Evolutionary conservation across 2,888 invertebrate genomes (phyloP).

Genomic region (Dinocampus coccinellae): DNA sequence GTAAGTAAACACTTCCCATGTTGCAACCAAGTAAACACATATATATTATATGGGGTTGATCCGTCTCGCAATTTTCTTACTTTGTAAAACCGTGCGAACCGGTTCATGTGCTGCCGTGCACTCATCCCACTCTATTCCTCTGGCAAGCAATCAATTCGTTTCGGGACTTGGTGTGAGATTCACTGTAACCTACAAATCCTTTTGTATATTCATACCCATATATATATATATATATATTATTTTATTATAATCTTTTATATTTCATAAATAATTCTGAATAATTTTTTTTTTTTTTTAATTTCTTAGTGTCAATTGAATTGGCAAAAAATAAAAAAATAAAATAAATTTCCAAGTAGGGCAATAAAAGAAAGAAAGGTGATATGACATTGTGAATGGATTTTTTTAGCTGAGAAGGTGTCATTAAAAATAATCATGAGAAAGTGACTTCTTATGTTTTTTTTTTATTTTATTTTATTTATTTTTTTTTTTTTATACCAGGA

Average conservation of each 20-base stretch:
- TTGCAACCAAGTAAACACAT: background rate
- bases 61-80: constrained; percentile 54
- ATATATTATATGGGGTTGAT: constrained; percentile 44
- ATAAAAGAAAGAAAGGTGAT: constrained; percentile 14
- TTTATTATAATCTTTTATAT: background rate
- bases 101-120: no score
- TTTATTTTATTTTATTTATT: no score
- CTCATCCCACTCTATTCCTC: constrained; percentile 1
- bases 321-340: background rate
- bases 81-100: constrained; percentile 50
- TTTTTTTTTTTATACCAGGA: constrained; percentile 15
- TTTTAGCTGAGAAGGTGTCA: constrained; percentile 18
- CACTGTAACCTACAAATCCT: background rate
- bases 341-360: background rate
- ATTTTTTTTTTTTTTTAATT: background rate
- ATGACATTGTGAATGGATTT: constrained; percentile 2
- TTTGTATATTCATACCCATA: no score
- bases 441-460: background rate
- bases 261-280: background rate
- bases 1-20: background rate
- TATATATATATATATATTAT: background rate
- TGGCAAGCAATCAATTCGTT: constrained; percentile 42
- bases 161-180: constrained; percentile 31
- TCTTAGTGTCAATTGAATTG: background rate
- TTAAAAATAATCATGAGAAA: constrained; percentile 5